Evolutionary conservation across 2,888 invertebrate genomes (phyloP), one percentile per base, ranked within the genome.

Genomic region (Latrodectus hesperus): DNA sequence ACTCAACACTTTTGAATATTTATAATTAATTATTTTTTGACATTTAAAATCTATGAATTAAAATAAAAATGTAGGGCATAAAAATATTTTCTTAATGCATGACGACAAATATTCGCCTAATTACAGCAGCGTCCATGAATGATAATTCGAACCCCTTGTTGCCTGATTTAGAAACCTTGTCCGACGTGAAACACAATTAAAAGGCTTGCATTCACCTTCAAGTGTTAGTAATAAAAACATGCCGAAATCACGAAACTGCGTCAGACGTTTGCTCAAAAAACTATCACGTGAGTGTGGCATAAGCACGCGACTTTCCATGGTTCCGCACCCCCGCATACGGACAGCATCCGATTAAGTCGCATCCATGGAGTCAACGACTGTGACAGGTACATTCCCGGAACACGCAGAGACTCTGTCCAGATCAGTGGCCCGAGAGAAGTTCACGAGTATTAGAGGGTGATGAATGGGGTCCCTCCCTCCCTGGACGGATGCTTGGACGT

Each of bases 321-420:
- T 68, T 68, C 77, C 77, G 26, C 77, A 51, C 49, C 22, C 65
- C 9, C 51, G 65, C n/a, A 26, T 53, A 52, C 67, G 14, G 68
- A 11, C 68, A 65, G 68, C 67, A 76, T 76, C 76, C 76, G 76
- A 76, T 76, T 76, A 76, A 9, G 49, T 26, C 64, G 14, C 53
- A 65, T 76, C 51, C 51, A 14, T 65, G n/a, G 22, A 67, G 67
- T 77, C 77, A 52, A 65, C 22, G 22, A 68, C 53, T 68, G 77
- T 26, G 77, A 16, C 22, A 53, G 17, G 73, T 53, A 22, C 53
- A 52, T 77, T 77, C 77, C 67, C 77, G 68, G 77, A 77, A 77
- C 67, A 75, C 55, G 55, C 22, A 38, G 14, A 74, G 14, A 53
- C 49, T 64, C 65, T 12, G 76, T 55, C 55, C 52, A 64, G 76